Conservation (phyloP, 2,113 vertebrate genomes). For the Ahaetulla prasina region DNA sequence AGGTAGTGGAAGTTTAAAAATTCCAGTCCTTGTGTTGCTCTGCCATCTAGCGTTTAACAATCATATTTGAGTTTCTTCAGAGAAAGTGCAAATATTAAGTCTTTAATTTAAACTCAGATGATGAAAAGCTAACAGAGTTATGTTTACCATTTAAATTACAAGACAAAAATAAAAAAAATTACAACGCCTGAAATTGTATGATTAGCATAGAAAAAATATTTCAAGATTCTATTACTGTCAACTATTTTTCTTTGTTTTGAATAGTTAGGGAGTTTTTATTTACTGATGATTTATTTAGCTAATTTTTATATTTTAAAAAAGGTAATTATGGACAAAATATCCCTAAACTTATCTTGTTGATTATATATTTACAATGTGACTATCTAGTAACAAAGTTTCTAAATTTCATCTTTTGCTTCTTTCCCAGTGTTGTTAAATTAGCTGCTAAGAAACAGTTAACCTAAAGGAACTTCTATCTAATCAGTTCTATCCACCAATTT, state of each 20-base stretch:
- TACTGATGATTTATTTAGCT: not conserved
- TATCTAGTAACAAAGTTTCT: not conserved
- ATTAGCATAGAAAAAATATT: not conserved
- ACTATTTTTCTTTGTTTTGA: not conserved
- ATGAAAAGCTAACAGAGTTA: not conserved
- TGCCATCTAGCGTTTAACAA: constrained; percentile 66
- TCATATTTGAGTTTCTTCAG: not conserved
- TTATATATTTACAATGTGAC: not conserved
- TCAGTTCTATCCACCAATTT: not conserved
- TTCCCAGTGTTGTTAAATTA: not conserved
- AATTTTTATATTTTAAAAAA: not conserved
- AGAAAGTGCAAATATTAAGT: not conserved
- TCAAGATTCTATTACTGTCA: not conserved
- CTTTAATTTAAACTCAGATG: not conserved
- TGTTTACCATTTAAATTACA: not conserved
- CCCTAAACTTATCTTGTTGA: not conserved
- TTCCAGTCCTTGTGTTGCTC: constrained; percentile 35
- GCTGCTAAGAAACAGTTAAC: not conserved
- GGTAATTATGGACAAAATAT: not conserved
- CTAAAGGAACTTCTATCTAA: not conserved
- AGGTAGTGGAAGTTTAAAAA: accelerated
- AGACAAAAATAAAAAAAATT: not conserved
- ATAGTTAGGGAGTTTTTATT: not conserved
- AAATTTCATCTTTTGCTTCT: not conserved
- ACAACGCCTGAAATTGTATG: not conserved